Percentiles rank a stretch among this genome's conserved stretches.
These are phyloP conservation scores for Callochromis pleurospilus DNA, from an alignment of 2,113 vertebrate species.

Conservation along the genomic window DNA sequence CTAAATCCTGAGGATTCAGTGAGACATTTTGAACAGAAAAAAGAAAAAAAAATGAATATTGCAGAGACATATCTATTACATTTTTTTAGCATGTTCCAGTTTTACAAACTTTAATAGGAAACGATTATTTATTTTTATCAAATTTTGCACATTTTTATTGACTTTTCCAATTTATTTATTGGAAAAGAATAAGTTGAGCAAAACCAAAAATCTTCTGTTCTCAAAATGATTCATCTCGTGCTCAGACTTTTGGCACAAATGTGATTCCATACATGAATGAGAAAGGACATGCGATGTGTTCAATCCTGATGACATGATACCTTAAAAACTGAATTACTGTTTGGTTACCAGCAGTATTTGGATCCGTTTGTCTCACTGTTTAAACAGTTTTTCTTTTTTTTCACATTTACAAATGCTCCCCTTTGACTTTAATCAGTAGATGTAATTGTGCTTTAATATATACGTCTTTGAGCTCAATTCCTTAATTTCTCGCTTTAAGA, in stretches of 20 bases:
- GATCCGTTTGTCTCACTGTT: slow-evolving; percentile 32
- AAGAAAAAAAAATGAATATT: not conserved
- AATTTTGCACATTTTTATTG: not conserved
- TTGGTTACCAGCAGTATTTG: slow-evolving; percentile 71
- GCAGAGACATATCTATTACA: not conserved
- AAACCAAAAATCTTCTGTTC: not conserved
- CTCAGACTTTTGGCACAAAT: not conserved
- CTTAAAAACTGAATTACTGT: not conserved
- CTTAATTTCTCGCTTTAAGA: not conserved
- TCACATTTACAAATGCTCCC: not conserved
- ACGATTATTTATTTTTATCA: not conserved
- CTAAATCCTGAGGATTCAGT: not conserved
- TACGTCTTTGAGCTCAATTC: not conserved
- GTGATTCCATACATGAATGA: not conserved
- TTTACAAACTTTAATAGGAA: not conserved
- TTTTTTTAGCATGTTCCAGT: not conserved
- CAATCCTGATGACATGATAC: not conserved
- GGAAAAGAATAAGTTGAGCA: not conserved
- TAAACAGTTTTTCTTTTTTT: not conserved
- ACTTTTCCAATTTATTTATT: not conserved
- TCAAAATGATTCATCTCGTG: not conserved
- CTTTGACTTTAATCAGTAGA: not conserved
- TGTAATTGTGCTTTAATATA: slow-evolving; percentile 47
- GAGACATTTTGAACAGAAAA: not conserved
- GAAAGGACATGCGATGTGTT: not conserved